Evolutionary conservation across 2,113 vertebrate species (phyloP).

Genomic region (Athene cunicularia): DNA sequence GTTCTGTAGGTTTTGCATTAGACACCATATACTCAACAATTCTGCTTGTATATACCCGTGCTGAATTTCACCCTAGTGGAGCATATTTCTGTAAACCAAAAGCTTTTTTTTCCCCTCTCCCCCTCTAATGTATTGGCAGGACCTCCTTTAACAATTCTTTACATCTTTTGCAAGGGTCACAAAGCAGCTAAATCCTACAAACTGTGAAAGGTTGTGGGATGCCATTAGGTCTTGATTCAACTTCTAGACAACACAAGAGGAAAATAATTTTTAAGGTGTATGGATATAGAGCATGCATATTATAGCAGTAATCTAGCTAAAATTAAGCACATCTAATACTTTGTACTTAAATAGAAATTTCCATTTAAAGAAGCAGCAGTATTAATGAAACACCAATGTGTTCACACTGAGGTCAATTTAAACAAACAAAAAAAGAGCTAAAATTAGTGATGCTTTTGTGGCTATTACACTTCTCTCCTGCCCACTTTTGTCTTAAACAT

Average conservation of each 20-base stretch:
- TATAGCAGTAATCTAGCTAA: background rate
- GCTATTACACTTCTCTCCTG: background rate
- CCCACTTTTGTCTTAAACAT: background rate
- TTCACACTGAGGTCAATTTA: background rate
- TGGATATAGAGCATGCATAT: background rate
- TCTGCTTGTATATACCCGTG: background rate
- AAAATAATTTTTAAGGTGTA: background rate
- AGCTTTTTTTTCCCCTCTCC: background rate
- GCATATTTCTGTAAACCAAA: background rate
- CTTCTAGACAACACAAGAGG: background rate
- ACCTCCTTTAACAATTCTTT: background rate
- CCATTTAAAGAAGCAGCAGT: background rate
- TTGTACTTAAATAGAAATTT: background rate
- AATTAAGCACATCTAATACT: background rate
- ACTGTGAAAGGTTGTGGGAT: background rate
- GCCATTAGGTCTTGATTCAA: background rate
- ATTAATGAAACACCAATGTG: background rate
- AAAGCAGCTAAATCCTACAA: background rate
- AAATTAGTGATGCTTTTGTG: background rate
- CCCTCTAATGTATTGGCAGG: background rate
- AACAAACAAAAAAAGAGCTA: background rate
- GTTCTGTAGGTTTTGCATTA: background rate
- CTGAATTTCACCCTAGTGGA: background rate
- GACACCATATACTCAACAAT: background rate
- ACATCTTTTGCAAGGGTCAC: background rate